These are phyloP conservation scores for Pyrrhura leucotis DNA, from an alignment of 2,797 vertebrate genomes.

Conservation along the genomic window DNA sequence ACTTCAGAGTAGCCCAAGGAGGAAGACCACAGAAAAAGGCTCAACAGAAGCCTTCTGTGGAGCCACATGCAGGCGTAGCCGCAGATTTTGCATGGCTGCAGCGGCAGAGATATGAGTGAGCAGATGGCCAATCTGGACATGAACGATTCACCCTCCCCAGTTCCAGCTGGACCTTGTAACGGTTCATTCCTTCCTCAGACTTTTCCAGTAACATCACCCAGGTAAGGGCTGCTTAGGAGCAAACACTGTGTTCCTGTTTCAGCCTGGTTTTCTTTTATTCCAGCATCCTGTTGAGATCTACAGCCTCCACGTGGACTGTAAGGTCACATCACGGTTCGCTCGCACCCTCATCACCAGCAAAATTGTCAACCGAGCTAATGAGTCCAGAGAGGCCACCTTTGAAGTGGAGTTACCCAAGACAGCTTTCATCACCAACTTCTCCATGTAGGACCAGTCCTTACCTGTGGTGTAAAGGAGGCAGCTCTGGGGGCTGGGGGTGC, in stretches of 20 bases:
- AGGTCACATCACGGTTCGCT: conserved; percentile 86
- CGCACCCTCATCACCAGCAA: conserved; percentile 87
- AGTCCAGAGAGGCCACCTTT: conserved; percentile 83
- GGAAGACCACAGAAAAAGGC: not conserved
- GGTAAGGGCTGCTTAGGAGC: not conserved
- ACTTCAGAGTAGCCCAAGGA: not conserved
- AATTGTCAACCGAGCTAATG: conserved; percentile 81
- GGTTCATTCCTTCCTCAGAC: not conserved
- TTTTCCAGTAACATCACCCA: not conserved
- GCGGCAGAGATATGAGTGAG: not conserved
- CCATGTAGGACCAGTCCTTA: conserved; percentile 81
- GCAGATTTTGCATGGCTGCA: fast-evolving
- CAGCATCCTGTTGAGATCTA: conserved; percentile 84
- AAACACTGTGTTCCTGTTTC: not conserved
- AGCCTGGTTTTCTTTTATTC: not conserved
- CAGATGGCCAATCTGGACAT: not conserved
- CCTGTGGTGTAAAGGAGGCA: not conserved
- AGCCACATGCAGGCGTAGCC: not conserved
- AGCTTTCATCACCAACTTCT: conserved; percentile 93
- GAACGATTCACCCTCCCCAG: not conserved
- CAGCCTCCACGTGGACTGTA: conserved; percentile 88
- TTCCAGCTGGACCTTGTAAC: not conserved
- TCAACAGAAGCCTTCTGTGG: not conserved
- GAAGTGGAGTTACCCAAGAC: conserved; percentile 90
- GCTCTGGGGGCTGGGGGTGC: not conserved